Evolutionary conservation across 1,140 invertebrate species (phyloP), one percentile per base, ranked within the genome.

Genomic region (Magallana gigas): DNA sequence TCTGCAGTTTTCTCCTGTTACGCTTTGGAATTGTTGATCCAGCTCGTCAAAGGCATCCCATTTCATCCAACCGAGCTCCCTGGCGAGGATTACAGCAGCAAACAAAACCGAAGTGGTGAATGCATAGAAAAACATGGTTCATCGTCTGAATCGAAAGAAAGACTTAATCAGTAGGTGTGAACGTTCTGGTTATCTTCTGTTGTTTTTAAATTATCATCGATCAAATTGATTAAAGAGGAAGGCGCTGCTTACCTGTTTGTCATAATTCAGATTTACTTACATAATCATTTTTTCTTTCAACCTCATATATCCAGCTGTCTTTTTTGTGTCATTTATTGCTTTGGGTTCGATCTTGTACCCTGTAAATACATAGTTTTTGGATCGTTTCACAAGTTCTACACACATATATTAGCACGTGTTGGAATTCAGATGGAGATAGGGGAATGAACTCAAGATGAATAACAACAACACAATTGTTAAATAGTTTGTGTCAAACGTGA

Each of bases 11-110:
- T 83, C 81, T 9, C 48, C 81, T n/a, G 48, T 58, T 2, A 16
- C 57, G n/a, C 48, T 57, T 9, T 29, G 48, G 48, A 57, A 83
- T n/a, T 83, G n/a, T 8, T 23, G n/a, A 83, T 83, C 81, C 48
- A 83, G 81, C 9, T 83, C 81, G 36, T 83, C 81, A 16, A 83
- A 83, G 56, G 14, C 18, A 16, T 83, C 81, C 81, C 81, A 83
- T 57, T 83, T 57, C 81, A 83, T 83, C 81, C 81, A 83, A 5
- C 57, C 57, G 14, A 83, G 14, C 14, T 83, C 81, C 48, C 57
- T 58, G n/a, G 81, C 81, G 11, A 83, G 16, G 16, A 83, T n/a
- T 56, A 83, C 81, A n/a, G 81, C 56, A 56, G 68, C 23, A 8
- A 76, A 12, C 68, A 76, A 23, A 23, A 76, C 23, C 11, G 23